phyloP scores from a whole-genome alignment of 2,888 invertebrate species.

The Himalopsyche tibetana region DNA sequence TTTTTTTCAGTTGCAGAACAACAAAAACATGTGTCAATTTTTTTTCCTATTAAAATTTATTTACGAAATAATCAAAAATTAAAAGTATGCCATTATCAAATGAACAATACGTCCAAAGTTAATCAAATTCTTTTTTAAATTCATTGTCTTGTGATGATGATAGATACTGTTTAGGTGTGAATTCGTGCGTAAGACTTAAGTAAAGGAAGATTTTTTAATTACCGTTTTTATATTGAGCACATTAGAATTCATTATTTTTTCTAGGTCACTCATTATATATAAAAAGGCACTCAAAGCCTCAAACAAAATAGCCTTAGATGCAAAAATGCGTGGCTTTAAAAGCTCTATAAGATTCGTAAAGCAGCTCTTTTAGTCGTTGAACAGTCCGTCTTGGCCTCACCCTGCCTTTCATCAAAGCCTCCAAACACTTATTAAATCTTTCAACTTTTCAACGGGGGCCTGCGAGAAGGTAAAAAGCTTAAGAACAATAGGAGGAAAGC shows the following conservation, averaged over 20 bases:
- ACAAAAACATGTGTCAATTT: too few species aligned
- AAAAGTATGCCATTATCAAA: too few species aligned
- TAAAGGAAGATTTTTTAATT: too few species aligned
- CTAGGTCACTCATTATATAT: conserved; percentile 3
- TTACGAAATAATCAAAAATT: too few species aligned
- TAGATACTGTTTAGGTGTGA: too few species aligned
- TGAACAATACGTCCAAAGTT: too few species aligned
- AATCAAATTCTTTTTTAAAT: too few species aligned
- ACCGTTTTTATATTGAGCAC: not conserved
- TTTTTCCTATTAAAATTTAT: too few species aligned
- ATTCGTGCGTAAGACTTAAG: too few species aligned
- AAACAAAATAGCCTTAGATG: conserved; percentile 15
- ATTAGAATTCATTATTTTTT: not conserved
- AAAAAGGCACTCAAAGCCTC: conserved; percentile 19
- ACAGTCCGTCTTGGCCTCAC: conserved; percentile 24
- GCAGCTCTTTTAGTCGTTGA: conserved; percentile 27
- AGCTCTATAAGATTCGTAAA: conserved; percentile 19
- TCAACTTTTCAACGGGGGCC: conserved; percentile 58
- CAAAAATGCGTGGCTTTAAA: conserved; percentile 30
- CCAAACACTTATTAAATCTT: conserved; percentile 64
- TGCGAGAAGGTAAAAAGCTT: conserved; percentile 61
- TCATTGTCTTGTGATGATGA: too few species aligned
- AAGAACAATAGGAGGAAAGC: conserved; percentile 59
- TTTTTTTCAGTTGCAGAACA: too few species aligned
- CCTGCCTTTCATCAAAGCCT: conserved; percentile 38